phyloP scores from a whole-genome alignment of 2,797 vertebrate genomes.

The Parambassis ranga region DNA sequence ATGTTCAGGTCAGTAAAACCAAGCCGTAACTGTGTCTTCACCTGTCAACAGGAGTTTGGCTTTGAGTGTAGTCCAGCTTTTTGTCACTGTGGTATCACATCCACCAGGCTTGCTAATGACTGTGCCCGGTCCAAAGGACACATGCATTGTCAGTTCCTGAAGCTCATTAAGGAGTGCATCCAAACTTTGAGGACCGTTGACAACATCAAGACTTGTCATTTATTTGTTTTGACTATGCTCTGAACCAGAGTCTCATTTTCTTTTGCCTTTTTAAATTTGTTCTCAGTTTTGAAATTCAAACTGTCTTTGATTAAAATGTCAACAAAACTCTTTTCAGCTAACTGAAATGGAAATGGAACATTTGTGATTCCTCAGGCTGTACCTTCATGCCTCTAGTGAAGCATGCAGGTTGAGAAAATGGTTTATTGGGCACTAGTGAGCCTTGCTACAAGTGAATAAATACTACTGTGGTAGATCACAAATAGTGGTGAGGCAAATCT shows the following conservation, averaged over 20 bases:
- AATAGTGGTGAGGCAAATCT: no score
- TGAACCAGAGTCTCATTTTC: background rate
- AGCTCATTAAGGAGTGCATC: constrained; percentile 5
- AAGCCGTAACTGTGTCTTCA: background rate
- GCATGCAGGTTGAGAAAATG: background rate
- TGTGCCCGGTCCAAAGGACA: background rate
- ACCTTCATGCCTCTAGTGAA: background rate
- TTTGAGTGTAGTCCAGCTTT: constrained; percentile 6
- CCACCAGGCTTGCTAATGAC: background rate
- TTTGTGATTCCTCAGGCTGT: background rate
- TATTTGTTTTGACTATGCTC: background rate
- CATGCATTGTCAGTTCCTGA: background rate
- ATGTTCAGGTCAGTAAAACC: background rate
- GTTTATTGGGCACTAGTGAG: background rate
- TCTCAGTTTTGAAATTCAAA: background rate
- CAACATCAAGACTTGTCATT: background rate
- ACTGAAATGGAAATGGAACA: background rate
- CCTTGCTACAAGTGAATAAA: no score
- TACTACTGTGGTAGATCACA: no score
- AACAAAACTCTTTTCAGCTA: background rate
- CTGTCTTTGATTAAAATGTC: background rate
- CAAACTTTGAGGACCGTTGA: background rate
- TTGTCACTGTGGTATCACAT: constrained; percentile 11
- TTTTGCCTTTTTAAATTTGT: background rate
- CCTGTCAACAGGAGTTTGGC: background rate